These are phyloP conservation scores for Petrolisthes cinctipes DNA, from an alignment of 2,888 invertebrate genomes.

Conservation along the genomic window DNA sequence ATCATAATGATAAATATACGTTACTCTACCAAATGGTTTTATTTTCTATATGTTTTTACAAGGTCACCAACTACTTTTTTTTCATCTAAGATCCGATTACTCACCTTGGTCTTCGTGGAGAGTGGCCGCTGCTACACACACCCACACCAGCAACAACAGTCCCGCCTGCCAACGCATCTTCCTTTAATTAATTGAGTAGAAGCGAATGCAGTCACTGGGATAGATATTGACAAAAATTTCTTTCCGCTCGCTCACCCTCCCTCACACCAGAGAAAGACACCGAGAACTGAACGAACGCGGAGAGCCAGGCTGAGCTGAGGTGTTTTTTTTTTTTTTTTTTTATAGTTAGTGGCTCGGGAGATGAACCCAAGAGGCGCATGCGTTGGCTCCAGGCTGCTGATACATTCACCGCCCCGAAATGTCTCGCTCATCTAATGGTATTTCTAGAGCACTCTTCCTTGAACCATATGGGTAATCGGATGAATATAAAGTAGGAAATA, in stretches of 20 bases:
- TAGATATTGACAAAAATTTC: background rate
- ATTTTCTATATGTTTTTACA: too few species aligned
- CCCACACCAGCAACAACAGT: background rate
- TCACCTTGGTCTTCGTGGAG: too few species aligned
- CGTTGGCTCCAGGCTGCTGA: background rate
- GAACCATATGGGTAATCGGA: too few species aligned
- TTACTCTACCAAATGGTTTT: too few species aligned
- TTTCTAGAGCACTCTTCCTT: too few species aligned
- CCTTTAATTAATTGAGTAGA: background rate
- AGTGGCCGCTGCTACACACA: background rate
- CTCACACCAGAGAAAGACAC: conserved; percentile 1
- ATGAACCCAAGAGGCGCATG: background rate
- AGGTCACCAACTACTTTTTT: too few species aligned
- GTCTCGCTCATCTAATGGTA: background rate
- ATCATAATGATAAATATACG: too few species aligned
- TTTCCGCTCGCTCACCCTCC: background rate
- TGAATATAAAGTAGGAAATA: too few species aligned
- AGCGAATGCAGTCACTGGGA: background rate
- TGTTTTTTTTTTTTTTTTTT: too few species aligned
- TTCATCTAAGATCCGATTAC: too few species aligned
- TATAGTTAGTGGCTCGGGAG: background rate
- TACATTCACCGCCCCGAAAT: background rate
- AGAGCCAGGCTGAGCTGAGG: background rate
- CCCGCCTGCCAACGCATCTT: background rate
- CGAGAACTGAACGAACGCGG: background rate